Evolutionary conservation across 2,888 invertebrate genomes (phyloP).

Genomic region (Tinea semifulvella): DNA sequence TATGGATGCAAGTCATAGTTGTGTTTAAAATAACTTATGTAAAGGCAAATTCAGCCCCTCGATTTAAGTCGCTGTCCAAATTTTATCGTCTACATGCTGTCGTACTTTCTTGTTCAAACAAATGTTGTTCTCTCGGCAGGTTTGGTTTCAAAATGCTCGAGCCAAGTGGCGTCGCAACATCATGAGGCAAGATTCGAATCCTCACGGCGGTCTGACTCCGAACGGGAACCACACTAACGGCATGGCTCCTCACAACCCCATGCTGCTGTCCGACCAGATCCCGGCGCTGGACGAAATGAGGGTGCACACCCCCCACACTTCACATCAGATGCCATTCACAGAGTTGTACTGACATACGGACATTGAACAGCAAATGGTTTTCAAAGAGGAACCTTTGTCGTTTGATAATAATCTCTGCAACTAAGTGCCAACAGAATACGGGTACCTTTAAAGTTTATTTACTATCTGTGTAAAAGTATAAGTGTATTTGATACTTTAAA

Average conservation of each 20-base stretch:
- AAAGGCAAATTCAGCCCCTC: too few relatives aligned
- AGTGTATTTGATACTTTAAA: too few relatives aligned
- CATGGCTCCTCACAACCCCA: slow-evolving; percentile 22
- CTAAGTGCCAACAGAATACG: slow-evolving; percentile 5
- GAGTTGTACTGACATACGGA: slow-evolving; percentile 45
- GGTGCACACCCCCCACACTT: slow-evolving; percentile 42
- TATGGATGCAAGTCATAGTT: too few relatives aligned
- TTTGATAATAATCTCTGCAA: slow-evolving; percentile 1
- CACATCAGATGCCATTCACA: slow-evolving; percentile 41
- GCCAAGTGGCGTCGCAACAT: slow-evolving; percentile 97
- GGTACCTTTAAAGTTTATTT: slow-evolving; percentile 4
- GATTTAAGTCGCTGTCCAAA: too few relatives aligned
- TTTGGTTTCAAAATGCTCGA: slow-evolving; percentile 99
- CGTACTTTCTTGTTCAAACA: too few relatives aligned
- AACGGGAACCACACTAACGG: slow-evolving; percentile 36
- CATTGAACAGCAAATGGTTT: neutral
- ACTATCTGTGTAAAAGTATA: too few relatives aligned
- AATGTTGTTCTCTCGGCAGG: too few relatives aligned
- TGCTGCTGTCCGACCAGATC: slow-evolving; percentile 39
- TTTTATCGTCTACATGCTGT: too few relatives aligned
- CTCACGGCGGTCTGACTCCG: slow-evolving; percentile 25
- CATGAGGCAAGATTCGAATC: slow-evolving; percentile 78
- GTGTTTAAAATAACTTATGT: too few relatives aligned
- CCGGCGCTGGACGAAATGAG: slow-evolving; percentile 47
- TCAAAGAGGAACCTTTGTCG: neutral